Evolutionary conservation across 1,140 invertebrate species (phyloP), one percentile per base, ranked within the genome.

Genomic region (Doryteuthis pealeii): DNA sequence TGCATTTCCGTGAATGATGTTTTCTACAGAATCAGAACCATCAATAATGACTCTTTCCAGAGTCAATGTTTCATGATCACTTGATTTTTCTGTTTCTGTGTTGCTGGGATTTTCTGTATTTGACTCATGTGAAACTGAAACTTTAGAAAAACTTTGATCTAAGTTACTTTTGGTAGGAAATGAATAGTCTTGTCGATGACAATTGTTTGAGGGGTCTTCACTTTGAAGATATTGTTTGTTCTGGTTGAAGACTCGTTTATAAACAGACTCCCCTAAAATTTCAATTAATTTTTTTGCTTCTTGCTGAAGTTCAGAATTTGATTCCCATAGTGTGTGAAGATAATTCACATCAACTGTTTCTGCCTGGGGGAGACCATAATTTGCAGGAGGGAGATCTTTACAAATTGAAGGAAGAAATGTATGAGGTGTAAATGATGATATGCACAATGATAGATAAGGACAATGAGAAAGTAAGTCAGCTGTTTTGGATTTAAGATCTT

Each of bases 1-100:
- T 28, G 93, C 89, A 89, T 97, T 28, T 22, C 54, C 54, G 10
- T 40, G 95, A 58, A 43, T 26, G 58, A 26, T 15, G 85, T 90
- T 86, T 26, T 95, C 89, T 76, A 93, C 92, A 31, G 89, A 85
- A 74, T 90, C 28, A 26, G 22, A n/a, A 26, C 28, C 15, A 15
- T 26, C 6, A 26, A 62, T 3, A 3, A 4, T 15, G 3, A n/a
- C 58, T 5, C 6, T 30, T 6, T 62, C 28, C 28, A 30, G 28
- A 5, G 22, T 62, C 58, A 62, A 62, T n/a, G 22, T 62, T 15
- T 26, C 3, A 62, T 62, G 28, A 6, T 4, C 15, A 62, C 15
- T n/a, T 62, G 22, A n/a, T 26, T 4, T 30, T 26, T 62, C 58
- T 62, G 22, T 30, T 26, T 62, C 58, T 30, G 28, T 5, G 5